A percentile compares a stretch with the other conserved stretches of the same genome.
Evolutionary conservation across 2,888 invertebrate genomes (phyloP).

Genomic region (Spilarctia lutea): DNA sequence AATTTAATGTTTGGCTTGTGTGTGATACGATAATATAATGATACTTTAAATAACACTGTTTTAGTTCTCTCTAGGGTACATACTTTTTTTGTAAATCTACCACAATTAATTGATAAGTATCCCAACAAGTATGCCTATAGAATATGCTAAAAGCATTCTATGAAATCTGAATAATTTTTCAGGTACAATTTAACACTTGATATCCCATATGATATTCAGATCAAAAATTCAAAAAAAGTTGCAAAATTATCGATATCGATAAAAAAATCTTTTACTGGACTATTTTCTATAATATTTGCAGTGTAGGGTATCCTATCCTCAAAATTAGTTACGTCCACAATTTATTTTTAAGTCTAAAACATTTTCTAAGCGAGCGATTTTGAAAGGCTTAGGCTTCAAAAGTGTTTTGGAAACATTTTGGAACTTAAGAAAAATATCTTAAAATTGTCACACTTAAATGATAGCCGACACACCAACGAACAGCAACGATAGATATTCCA

Average conservation of each 20-base stretch:
- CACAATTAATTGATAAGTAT: neutral
- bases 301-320: too few relatives aligned
- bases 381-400: neutral
- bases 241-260: too few relatives aligned
- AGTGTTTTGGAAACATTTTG: too few relatives aligned
- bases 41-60: neutral
- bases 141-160: too few relatives aligned
- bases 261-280: too few relatives aligned
- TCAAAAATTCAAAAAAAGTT: too few relatives aligned
- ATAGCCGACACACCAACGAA: conserved; percentile 52
- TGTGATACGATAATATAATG: too few relatives aligned
- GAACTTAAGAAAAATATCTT: neutral
- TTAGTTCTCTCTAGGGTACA: neutral
- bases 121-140: too few relatives aligned
- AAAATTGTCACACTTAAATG: conserved; percentile 59
- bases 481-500: conserved; percentile 45
- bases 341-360: neutral
- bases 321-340: neutral
- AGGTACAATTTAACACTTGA: too few relatives aligned
- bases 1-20: neutral
- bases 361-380: neutral
- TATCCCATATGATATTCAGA: too few relatives aligned
- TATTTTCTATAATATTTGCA: too few relatives aligned
- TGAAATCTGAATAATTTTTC: too few relatives aligned
- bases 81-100: neutral